These are phyloP conservation scores for Sus cebifrons DNA, from an alignment of 2,797 vertebrate genomes.

Conservation along the genomic window DNA sequence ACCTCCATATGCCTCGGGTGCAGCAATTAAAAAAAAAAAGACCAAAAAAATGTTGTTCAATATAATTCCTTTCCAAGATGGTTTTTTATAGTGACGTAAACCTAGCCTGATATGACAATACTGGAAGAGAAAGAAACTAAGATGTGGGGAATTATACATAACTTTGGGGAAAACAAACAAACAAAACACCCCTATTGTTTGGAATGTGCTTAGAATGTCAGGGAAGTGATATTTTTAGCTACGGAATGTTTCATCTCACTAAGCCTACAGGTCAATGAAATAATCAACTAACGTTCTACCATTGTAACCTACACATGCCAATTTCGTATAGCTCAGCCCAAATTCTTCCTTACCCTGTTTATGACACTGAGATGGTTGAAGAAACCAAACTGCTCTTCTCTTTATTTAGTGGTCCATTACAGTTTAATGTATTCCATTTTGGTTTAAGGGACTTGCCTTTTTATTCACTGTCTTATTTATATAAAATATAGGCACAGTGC, in stretches of 20 bases:
- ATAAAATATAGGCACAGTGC: background rate
- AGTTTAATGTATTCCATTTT: constrained; percentile 5
- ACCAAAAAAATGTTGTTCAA: background rate
- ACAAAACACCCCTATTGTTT: background rate
- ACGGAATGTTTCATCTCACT: constrained; percentile 8
- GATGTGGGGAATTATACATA: constrained; percentile 10
- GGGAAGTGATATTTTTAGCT: constrained; percentile 15
- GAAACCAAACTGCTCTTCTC: constrained; percentile 20
- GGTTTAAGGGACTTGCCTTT: constrained; percentile 23
- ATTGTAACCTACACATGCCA: constrained; percentile 37
- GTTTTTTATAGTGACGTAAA: constrained; percentile 54
- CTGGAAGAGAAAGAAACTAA: constrained; percentile 60
- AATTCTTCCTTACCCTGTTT: constrained; percentile 40
- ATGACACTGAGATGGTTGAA: constrained; percentile 23
- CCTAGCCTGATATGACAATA: constrained; percentile 41
- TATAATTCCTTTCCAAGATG: constrained; percentile 32
- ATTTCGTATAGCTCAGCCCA: background rate
- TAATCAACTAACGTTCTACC: background rate
- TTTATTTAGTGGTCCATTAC: background rate
- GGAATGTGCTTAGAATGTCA: constrained; percentile 33
- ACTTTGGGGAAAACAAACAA: constrained; percentile 18
- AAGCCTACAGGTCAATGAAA: background rate
- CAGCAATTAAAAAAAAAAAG: background rate
- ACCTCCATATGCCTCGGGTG: no score
- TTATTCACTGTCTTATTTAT: constrained; percentile 35